Evolutionary conservation across 2,113 vertebrate genomes (phyloP), one percentile per base, ranked within the genome.

Genomic region (Microcebus murinus): DNA sequence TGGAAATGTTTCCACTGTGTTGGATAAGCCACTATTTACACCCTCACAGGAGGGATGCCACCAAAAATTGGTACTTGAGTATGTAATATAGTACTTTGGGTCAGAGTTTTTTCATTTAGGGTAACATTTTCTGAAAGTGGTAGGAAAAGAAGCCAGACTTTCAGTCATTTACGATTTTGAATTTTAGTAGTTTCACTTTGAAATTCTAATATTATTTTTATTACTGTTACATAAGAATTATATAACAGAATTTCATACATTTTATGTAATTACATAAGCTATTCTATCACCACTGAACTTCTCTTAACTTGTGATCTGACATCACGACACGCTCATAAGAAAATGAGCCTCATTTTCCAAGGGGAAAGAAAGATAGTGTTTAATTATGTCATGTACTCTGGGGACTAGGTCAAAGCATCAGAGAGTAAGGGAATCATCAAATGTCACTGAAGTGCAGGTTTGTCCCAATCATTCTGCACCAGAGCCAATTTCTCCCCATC

Each of bases 1-100:
- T 57, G 61, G 82, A 94, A 93, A 70, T 18, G 3, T 71, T 96
- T 88, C 74, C 42, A 91, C 73, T n/a, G 8, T 67, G 42, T 80
- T 82, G 86, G 39, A 50, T 59, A 91, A 93, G 91, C 65, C 73
- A 55, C 79, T 91, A 92, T 76, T 80, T 83, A 77, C 29, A 71
- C 31, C 14, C 27, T 61, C 5, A 1, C 0, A 55, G 17, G 29
- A 52, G 95, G 42, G 87, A 55, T 21, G 39, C 52, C 34, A 34
- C 63, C 59, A 57, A 80, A 94, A 65, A n/a, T n/a, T 34, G 77
- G 25, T 34, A 42, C 21, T 48, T 61, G 48, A 45, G 3, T 70
- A 8, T 25, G 68, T 8, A 21, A 31, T 34, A 10, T 0, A 27
- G 61, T 25, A 70, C 27, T 71, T 67, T 23, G 20, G 34, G 36